Evolutionary conservation across 2,113 vertebrate species (phyloP).

Genomic region (Phyllostomus discolor): DNA sequence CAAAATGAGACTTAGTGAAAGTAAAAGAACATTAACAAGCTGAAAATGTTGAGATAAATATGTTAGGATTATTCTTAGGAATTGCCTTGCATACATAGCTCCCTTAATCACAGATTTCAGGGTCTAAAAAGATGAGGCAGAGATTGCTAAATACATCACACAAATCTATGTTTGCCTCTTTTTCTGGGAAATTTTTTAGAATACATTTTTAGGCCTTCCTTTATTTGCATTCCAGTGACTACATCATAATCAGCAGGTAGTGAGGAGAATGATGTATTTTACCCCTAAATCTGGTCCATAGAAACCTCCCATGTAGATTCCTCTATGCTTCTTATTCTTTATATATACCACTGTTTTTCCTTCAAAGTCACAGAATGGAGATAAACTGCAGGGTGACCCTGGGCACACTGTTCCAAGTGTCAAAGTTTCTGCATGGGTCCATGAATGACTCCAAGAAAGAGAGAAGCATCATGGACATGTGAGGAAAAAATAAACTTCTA

Average conservation of each 20-base stretch:
- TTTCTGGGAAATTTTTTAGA: background rate
- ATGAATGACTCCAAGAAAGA: background rate
- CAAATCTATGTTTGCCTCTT: background rate
- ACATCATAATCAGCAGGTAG: background rate
- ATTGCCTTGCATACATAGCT: background rate
- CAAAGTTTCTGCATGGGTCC: background rate
- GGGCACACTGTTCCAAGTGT: background rate
- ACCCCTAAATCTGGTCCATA: background rate
- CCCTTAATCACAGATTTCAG: background rate
- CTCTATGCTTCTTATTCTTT: background rate
- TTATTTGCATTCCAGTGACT: background rate
- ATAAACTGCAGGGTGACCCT: background rate
- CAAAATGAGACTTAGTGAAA: constrained; percentile 26
- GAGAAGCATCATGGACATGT: background rate
- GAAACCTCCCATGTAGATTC: background rate
- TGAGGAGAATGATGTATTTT: background rate
- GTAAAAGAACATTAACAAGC: background rate
- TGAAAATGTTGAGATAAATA: constrained; percentile 33
- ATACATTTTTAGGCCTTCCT: background rate
- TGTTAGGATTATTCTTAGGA: background rate
- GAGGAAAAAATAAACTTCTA: background rate
- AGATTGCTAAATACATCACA: background rate
- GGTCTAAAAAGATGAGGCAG: background rate
- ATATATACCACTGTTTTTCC: background rate
- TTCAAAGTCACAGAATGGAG: background rate